A percentile compares a stretch with the other conserved stretches of the same genome.
These are phyloP conservation scores for Andrena trimmerana DNA, from an alignment of 2,888 invertebrate genomes.

Conservation along the genomic window DNA sequence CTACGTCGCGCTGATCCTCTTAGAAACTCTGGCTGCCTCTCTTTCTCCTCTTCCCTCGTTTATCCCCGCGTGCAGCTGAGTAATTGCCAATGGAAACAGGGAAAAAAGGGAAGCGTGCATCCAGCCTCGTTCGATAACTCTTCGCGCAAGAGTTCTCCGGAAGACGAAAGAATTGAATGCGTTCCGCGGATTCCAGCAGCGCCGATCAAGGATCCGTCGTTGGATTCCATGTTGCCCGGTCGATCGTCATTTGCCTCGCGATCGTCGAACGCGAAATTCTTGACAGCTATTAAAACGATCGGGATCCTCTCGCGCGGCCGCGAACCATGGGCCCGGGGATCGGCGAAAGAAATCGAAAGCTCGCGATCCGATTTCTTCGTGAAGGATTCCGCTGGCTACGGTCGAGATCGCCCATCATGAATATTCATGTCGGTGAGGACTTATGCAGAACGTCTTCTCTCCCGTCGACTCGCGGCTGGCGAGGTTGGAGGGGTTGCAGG, in stretches of 20 bases:
- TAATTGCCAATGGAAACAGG: too few species aligned
- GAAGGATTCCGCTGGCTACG: conserved; percentile 53
- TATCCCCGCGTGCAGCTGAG: too few species aligned
- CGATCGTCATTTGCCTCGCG: conserved; percentile 39
- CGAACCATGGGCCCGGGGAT: conserved; percentile 18
- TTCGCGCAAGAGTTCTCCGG: neutral
- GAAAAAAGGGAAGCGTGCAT: too few species aligned
- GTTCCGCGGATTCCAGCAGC: neutral
- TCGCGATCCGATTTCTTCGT: conserved; percentile 64
- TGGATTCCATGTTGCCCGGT: conserved; percentile 7
- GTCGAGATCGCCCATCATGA: conserved; percentile 64
- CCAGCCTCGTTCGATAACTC: neutral
- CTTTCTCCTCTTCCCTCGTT: too few species aligned
- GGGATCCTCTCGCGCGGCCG: conserved; percentile 27
- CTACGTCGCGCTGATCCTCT: conserved; percentile 6
- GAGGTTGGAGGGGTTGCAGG: neutral
- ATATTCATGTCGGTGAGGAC: conserved; percentile 76
- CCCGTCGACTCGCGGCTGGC: neutral
- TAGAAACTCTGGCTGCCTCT: too few species aligned
- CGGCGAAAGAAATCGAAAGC: conserved; percentile 56
- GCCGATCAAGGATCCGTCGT: conserved; percentile 10
- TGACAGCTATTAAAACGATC: conserved; percentile 48
- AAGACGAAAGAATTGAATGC: neutral
- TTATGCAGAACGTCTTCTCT: conserved; percentile 74
- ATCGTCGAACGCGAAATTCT: conserved; percentile 51